Conservation (phyloP, 2,888 invertebrate genomes). For the Sesia bembeciformis region DNA sequence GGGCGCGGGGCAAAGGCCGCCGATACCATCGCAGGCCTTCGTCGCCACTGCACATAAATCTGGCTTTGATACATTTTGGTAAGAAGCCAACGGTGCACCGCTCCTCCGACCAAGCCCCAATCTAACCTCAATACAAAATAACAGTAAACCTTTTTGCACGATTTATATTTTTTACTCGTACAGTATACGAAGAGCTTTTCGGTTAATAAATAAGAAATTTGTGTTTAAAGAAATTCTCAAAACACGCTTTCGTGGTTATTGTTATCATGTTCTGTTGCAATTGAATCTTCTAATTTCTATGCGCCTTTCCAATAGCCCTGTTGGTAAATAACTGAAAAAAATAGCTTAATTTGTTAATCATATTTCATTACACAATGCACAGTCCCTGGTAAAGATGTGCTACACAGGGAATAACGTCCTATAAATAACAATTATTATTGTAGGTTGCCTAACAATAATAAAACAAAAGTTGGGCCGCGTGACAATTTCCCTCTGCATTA, state of each 20-base stretch:
- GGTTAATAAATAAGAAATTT: no score
- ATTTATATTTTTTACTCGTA: not conserved
- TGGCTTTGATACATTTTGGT: constrained; percentile 71
- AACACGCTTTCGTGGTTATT: not conserved
- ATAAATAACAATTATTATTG: no score
- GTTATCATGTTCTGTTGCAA: not conserved
- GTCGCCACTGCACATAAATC: constrained; percentile 65
- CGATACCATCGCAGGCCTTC: constrained; percentile 63
- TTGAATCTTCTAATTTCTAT: not conserved
- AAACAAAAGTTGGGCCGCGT: no score
- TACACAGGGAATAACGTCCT: no score
- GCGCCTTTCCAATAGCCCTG: no score
- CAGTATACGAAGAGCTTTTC: no score
- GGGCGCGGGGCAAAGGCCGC: constrained; percentile 10
- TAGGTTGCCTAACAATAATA: no score
- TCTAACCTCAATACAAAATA: not conserved
- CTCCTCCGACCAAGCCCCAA: constrained; percentile 6
- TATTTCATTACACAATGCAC: no score
- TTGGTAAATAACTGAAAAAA: no score
- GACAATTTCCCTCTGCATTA: no score
- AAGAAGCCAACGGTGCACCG: constrained; percentile 52
- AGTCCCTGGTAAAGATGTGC: no score
- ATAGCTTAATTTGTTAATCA: no score
- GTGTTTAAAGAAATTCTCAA: not conserved
- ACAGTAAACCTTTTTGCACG: not conserved